Evolutionary conservation across 1,140 invertebrate genomes (phyloP).

Genomic region (Bombus difficillimus): DNA sequence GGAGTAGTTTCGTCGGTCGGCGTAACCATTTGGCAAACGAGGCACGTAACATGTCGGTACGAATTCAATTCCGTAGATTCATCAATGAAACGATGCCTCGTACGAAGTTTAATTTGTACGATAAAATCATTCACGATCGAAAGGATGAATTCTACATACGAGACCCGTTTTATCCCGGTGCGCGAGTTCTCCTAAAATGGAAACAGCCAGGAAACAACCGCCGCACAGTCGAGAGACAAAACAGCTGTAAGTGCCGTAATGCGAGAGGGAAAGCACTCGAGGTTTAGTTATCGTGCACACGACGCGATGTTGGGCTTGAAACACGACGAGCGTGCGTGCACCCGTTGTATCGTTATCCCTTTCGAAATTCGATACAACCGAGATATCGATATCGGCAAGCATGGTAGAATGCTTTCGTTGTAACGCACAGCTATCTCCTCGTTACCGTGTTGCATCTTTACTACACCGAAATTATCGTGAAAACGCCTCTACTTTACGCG

Average conservation of each 20-base stretch:
- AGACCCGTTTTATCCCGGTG: background rate
- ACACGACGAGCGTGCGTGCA: conserved; percentile 29
- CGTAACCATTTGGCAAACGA: background rate
- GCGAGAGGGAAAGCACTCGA: conserved; percentile 48
- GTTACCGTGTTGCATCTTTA: conserved; percentile 25
- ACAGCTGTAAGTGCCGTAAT: conserved; percentile 49
- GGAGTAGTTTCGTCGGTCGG: background rate
- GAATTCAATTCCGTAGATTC: background rate
- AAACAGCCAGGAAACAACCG: background rate
- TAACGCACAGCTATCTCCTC: conserved; percentile 16
- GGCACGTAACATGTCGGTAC: background rate
- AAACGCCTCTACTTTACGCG: background rate
- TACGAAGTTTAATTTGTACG: background rate
- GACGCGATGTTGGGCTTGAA: conserved; percentile 16
- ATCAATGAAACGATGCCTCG: background rate
- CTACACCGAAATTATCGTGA: background rate
- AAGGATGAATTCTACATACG: background rate
- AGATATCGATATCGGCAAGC: conserved; percentile 59
- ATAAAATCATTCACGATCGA: background rate
- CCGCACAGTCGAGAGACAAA: conserved; percentile 42
- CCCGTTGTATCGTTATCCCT: conserved; percentile 49
- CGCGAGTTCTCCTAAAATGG: conserved; percentile 4
- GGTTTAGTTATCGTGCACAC: conserved; percentile 35
- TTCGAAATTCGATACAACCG: conserved; percentile 58
- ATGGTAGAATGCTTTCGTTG: conserved; percentile 58